Base-by-base conservation (phyloP, 2,797 vertebrate genomes). In the Coccyzus lansbergi region DNA sequence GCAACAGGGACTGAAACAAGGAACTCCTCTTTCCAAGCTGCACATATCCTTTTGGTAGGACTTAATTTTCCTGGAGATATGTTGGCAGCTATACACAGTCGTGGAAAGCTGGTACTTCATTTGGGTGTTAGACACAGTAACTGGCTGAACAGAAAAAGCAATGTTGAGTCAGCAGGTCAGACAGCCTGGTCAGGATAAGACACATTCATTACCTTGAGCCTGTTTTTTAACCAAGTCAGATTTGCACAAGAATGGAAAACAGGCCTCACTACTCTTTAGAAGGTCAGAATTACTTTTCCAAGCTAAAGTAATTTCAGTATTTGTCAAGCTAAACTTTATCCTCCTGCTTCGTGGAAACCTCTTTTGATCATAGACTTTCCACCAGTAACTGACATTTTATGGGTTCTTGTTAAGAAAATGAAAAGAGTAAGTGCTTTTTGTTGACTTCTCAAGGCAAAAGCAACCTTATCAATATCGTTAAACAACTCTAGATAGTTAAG, bases 21-120 rank as follows among this genome's bases (percentile, higher is more conserved):
- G 19, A 70, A 31, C 49, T 67, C 24, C 21, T 34, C 3, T 2
- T 77, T 86, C 31, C 46, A 12, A 56, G 63, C 7, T 13, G 24
- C 7, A 22, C 0, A 0, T 36, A 64, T 13, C 42, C 12, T 62
- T 75, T n/a, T 15, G 1, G 1, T 9, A 25, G 38, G 33, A 65
- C 22, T 42, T 70, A 36, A 10, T 29, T 20, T 33, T 71, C 29
- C 46, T 24, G 2, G 3, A 86, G 40, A 25, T 51, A 42, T 25
- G 28, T 52, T 12, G 44, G 51, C 63, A 93, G 44, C 13, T 49
- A 22, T 36, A 44, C 34, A 7, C 1, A 16, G 0, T 25, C 69
- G 38, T 24, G 31, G 28, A 10, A 9, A 89, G 64, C 25, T 77
- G 52, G 49, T 85, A 24, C 68, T 69, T 83, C 36, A 8, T 83